A percentile compares a stretch with the other conserved stretches of the same genome.
phyloP scores from a whole-genome alignment of 1,140 invertebrate species.

The Trichonephila inaurata region DNA sequence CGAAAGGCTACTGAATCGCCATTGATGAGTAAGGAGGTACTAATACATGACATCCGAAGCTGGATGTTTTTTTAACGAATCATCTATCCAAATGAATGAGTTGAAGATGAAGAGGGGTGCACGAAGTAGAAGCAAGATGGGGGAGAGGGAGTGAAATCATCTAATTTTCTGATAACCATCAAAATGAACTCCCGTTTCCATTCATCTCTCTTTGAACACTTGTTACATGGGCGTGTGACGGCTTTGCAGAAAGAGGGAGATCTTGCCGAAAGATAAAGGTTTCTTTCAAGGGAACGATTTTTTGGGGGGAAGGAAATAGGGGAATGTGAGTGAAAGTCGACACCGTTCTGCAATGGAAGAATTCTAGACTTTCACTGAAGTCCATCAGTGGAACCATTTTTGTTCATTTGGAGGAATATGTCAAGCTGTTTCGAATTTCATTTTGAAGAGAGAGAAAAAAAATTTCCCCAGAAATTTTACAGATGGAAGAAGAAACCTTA shows the following conservation, averaged over 20 bases:
- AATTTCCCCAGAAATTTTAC: not conserved
- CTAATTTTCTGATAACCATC: conserved; percentile 34
- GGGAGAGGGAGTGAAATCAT: not conserved
- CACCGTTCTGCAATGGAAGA: not conserved
- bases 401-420: not conserved
- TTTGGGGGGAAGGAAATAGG: not conserved
- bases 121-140: not conserved
- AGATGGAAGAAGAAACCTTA: not conserved
- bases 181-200: not conserved
- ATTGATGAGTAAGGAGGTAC: not conserved
- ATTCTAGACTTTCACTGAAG: not conserved
- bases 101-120: not conserved
- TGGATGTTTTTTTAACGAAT: not conserved
- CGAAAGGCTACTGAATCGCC: not conserved
- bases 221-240: not conserved
- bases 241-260: not conserved
- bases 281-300: not conserved
- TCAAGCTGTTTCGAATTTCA: not conserved
- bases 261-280: not conserved
- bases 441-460: not conserved
- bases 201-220: not conserved
- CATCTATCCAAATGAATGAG: not conserved
- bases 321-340: not conserved
- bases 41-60: not conserved
- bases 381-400: not conserved